phyloP scores from a whole-genome alignment of 2,888 invertebrate species.

The Microplitis manilae region DNA sequence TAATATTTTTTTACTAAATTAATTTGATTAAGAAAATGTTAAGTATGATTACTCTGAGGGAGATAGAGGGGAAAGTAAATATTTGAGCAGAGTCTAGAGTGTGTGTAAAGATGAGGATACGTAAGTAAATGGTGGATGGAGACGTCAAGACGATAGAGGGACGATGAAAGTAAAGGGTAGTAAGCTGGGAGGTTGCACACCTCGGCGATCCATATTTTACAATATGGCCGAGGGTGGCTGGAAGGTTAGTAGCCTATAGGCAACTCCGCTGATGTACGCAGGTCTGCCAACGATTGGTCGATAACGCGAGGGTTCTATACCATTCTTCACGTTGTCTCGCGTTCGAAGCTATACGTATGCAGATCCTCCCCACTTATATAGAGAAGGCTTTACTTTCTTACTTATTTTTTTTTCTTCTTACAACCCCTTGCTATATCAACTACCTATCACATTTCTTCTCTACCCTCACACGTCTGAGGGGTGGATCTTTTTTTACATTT shows the following conservation, averaged over 20 bases:
- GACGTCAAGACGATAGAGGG: slow-evolving; percentile 44
- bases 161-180: slow-evolving; percentile 23
- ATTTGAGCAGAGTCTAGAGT: neutral
- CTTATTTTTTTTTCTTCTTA: slow-evolving; percentile 41
- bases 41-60: neutral
- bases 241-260: slow-evolving; percentile 66
- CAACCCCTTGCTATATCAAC: slow-evolving; percentile 45
- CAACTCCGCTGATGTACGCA: slow-evolving; percentile 69
- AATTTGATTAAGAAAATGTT: neutral
- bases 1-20: slow-evolving; percentile 18
- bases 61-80: neutral
- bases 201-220: slow-evolving; percentile 71
- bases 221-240: slow-evolving; percentile 65
- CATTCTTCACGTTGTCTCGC: slow-evolving; percentile 30
- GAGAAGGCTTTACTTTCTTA: neutral
- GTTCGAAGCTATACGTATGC: slow-evolving; percentile 53
- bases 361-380: slow-evolving; percentile 51
- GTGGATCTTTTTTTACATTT: slow-evolving; percentile 48
- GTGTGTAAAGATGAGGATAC: slow-evolving; percentile 23
- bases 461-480: slow-evolving; percentile 44
- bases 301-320: slow-evolving; percentile 58
- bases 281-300: slow-evolving; percentile 70
- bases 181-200: slow-evolving; percentile 62
- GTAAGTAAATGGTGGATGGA: slow-evolving; percentile 42
- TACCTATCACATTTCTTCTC: slow-evolving; percentile 55